These are phyloP conservation scores for Eurypyga helias DNA, from an alignment of 2,113 vertebrate genomes.

Conservation along the genomic window DNA sequence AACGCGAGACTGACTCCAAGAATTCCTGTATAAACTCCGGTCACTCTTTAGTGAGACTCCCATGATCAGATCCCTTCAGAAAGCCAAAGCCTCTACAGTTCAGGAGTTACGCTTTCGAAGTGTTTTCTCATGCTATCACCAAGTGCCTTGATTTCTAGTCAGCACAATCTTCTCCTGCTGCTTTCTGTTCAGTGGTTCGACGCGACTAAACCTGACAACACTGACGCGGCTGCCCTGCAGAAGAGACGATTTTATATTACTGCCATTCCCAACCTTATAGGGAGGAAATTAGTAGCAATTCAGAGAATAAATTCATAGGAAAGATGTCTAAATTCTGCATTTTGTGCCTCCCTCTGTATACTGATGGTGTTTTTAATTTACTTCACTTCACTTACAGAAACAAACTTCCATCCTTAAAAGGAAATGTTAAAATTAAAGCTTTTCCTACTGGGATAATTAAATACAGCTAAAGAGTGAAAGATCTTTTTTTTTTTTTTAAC, in stretches of 20 bases:
- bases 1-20: neutral
- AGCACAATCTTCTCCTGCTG: neutral
- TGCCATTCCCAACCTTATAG: neutral
- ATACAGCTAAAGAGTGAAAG: neutral
- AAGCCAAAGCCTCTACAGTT: neutral
- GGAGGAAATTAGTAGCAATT: neutral
- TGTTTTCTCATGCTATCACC: neutral
- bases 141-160: neutral
- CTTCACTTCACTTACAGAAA: neutral
- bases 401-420: neutral
- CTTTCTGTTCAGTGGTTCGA: neutral
- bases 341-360: neutral
- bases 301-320: neutral
- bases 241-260: neutral
- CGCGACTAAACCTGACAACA: neutral
- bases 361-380: neutral
- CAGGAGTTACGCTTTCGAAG: neutral
- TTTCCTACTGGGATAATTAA: slow-evolving; percentile 5
- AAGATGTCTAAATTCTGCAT: neutral
- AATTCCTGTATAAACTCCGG: neutral
- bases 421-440: slow-evolving; percentile 26
- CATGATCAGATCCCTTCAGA: neutral
- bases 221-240: neutral
- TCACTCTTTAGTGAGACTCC: neutral
- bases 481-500: neutral